These are phyloP conservation scores for Esox lucius DNA, from an alignment of 2,797 vertebrate genomes.

Conservation along the genomic window DNA sequence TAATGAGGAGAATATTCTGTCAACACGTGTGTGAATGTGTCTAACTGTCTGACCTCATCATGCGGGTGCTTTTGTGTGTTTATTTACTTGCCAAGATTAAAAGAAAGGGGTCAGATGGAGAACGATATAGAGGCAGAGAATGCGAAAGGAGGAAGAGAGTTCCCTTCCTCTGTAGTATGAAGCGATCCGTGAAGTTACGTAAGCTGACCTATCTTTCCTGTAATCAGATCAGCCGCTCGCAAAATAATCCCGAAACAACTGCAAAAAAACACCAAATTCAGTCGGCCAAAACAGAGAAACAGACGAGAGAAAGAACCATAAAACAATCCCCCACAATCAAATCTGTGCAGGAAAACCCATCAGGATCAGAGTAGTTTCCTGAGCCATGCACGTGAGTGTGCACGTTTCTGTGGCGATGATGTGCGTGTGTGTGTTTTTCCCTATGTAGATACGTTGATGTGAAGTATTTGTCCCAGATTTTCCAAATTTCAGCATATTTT, in stretches of 20 bases:
- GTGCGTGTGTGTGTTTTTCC: neutral
- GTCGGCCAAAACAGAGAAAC: conserved; percentile 13
- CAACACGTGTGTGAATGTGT: neutral
- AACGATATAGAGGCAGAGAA: conserved; percentile 17
- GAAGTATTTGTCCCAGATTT: no score
- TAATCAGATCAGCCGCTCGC: conserved; percentile 49
- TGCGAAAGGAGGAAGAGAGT: conserved; percentile 24
- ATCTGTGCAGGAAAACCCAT: neutral
- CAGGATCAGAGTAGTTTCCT: neutral
- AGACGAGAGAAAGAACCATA: neutral
- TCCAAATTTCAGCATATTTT: no score
- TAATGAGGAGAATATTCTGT: neutral
- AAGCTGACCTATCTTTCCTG: conserved; percentile 66
- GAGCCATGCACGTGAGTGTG: neutral
- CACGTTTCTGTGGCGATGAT: neutral
- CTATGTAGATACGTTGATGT: no score
- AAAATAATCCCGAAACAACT: conserved; percentile 49
- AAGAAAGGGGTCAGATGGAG: conserved; percentile 12
- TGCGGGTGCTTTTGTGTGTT: conserved; percentile 6
- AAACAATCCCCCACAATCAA: neutral
- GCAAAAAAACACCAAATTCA: conserved; percentile 31
- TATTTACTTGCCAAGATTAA: conserved; percentile 17
- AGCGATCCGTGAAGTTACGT: conserved; percentile 62
- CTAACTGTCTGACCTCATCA: conserved; percentile 21
- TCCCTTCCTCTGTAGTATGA: conserved; percentile 40